These are phyloP conservation scores for Chrysogorgia sp. DNA, from an alignment of 92 coral and sea anemone genomes.

Conservation along the genomic window DNA sequence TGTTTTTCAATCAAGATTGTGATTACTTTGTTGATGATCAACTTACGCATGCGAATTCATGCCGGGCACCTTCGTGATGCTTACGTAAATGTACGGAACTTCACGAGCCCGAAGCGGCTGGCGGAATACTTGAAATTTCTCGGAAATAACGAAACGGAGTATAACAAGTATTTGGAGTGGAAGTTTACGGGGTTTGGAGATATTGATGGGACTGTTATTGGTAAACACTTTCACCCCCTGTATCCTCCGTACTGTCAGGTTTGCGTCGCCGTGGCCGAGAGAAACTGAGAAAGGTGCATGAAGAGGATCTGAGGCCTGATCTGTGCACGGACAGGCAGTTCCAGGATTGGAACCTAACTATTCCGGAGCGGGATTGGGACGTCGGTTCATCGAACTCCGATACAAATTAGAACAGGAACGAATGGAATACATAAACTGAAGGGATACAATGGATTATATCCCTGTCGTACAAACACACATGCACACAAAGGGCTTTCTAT, in stretches of 20 bases:
- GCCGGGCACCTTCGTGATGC: constrained; percentile 81
- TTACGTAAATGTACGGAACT: constrained; percentile 52
- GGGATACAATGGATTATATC: too few species aligned
- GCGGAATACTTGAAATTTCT: constrained; percentile 53
- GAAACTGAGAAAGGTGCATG: constrained; percentile 29
- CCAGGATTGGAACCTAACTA: constrained; percentile 37
- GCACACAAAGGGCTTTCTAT: too few species aligned
- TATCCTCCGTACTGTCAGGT: constrained; percentile 39
- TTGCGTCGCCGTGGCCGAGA: constrained; percentile 39
- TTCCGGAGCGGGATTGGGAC: too few species aligned
- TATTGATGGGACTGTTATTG: constrained; percentile 42
- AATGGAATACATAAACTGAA: too few species aligned
- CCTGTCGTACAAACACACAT: too few species aligned
- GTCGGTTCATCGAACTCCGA: too few species aligned
- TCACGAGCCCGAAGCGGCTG: constrained; percentile 37
- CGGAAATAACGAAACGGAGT: constrained; percentile 48
- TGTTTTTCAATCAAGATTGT: constrained; percentile 94
- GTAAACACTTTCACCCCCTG: constrained; percentile 29
- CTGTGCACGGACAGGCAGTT: constrained; percentile 22
- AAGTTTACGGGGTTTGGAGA: constrained; percentile 55
- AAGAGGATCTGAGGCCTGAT: constrained; percentile 24
- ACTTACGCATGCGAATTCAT: constrained; percentile 84
- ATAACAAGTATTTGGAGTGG: constrained; percentile 55
- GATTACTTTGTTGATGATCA: constrained; percentile 96
- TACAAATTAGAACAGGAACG: too few species aligned